Conservation (phyloP, 2,888 invertebrate genomes). For the Drosophila antonietae region DNA sequence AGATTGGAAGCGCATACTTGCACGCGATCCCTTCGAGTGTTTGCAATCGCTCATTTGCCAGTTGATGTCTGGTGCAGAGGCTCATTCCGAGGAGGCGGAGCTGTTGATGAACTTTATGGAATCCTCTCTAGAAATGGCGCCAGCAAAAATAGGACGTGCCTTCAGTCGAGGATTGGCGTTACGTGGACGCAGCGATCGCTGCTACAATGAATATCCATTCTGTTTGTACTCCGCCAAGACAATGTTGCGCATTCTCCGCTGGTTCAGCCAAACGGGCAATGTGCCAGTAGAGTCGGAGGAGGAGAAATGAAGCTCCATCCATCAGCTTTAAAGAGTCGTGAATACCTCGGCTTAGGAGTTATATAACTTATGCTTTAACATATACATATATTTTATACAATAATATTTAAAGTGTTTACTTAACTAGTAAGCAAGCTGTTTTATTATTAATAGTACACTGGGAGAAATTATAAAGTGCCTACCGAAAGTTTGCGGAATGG, state of each 20-base stretch:
- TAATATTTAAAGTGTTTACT: not conserved
- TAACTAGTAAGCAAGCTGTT: not conserved
- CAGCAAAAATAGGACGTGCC: conserved; percentile 80
- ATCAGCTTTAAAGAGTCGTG: not conserved
- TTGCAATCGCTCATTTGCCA: conserved; percentile 84
- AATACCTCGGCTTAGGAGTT: conserved; percentile 17
- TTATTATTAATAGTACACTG: not conserved
- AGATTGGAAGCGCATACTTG: conserved; percentile 82
- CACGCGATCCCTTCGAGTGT: conserved; percentile 83
- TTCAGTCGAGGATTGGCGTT: conserved; percentile 81
- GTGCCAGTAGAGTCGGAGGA: conserved; percentile 33
- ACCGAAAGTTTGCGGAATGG: not conserved
- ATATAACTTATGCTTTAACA: conserved; percentile 11
- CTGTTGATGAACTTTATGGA: conserved; percentile 78
- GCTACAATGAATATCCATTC: conserved; percentile 83
- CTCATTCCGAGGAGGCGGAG: conserved; percentile 75
- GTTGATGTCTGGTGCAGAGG: conserved; percentile 82
- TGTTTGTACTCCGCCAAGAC: conserved; percentile 84
- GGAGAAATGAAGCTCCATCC: not conserved
- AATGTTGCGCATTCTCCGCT: conserved; percentile 83
- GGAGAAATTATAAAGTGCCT: not conserved
- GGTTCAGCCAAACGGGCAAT: conserved; percentile 75
- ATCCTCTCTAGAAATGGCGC: conserved; percentile 76
- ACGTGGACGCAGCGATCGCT: conserved; percentile 72
- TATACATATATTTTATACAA: not conserved